A percentile compares a stretch with the other conserved stretches of the same genome.
Conservation (phyloP, 2,797 vertebrate species). For the Chaenodraco wilsoni region DNA sequence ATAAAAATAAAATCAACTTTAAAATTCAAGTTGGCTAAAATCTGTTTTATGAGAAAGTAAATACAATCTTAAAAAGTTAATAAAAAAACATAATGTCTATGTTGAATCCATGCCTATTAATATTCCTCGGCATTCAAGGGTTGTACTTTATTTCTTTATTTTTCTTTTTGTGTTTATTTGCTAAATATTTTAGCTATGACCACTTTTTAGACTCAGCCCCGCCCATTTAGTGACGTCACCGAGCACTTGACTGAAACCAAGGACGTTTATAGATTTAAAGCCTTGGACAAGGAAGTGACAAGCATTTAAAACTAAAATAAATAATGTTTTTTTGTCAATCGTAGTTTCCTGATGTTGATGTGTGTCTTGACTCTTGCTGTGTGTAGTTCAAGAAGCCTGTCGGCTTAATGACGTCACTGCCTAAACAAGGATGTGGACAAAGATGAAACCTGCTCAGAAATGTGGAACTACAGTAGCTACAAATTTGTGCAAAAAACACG, state of each 20-base stretch:
- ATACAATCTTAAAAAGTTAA: background rate
- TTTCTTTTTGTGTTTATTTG: background rate
- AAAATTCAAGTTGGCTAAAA: background rate
- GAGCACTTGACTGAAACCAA: background rate
- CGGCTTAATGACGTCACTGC: background rate
- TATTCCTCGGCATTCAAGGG: background rate
- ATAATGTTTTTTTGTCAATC: accelerated
- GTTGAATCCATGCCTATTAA: background rate
- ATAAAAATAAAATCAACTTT: background rate
- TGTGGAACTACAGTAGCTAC: accelerated
- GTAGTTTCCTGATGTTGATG: accelerated
- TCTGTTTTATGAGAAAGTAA: background rate
- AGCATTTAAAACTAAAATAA: background rate
- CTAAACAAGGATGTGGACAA: slow-evolving; percentile 23
- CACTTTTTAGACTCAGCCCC: background rate
- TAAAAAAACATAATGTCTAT: background rate
- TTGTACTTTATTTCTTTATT: background rate
- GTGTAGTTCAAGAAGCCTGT: accelerated
- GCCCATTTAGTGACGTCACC: background rate
- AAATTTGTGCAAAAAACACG: background rate
- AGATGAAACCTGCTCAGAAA: background rate
- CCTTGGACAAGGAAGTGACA: accelerated
- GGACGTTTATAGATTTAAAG: background rate
- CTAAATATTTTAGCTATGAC: too few species aligned
- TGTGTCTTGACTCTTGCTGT: background rate